Percentiles rank a stretch among this genome's conserved stretches.
Evolutionary conservation across 1,140 invertebrate genomes (phyloP).

Genomic region (Orius insidiosus): DNA sequence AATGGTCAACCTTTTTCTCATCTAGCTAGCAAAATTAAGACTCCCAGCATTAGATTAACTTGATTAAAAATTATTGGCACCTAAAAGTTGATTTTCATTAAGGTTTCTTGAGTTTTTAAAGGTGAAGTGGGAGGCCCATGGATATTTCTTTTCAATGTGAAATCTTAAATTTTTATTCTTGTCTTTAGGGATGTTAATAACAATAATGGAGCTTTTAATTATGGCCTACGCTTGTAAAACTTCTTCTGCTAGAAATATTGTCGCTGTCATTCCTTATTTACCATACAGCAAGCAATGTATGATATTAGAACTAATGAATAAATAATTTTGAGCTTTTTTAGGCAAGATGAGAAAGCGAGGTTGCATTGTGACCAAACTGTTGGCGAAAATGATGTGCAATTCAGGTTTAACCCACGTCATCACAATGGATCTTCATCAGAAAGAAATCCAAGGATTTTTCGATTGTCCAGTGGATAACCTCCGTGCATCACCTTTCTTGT

Average conservation of each 20-base stretch:
- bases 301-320: no score
- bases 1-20: no score
- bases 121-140: no score
- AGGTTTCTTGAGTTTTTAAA: no score
- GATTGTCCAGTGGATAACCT: slow-evolving; percentile 98
- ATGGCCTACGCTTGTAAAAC: slow-evolving; percentile 99
- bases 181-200: slow-evolving; percentile 80
- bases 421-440: slow-evolving; percentile 98
- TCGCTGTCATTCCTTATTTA: slow-evolving; percentile 92
- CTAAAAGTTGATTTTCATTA: no score
- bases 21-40: no score
- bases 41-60: no score
- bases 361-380: slow-evolving; percentile 86
- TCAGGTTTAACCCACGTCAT: slow-evolving; percentile 94
- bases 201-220: slow-evolving; percentile 97
- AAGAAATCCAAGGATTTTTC: slow-evolving; percentile 99
- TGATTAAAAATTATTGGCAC: no score
- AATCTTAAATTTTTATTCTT: slow-evolving; percentile 15
- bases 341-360: slow-evolving; percentile 93
- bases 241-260: slow-evolving; percentile 89
- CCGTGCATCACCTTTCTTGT: slow-evolving; percentile 88
- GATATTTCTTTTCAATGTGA: no score
- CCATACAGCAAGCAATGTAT: slow-evolving; percentile 95
- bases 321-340: no score
- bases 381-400: slow-evolving; percentile 92